Base-by-base conservation (phyloP, 2,797 vertebrate genomes). In the Gymnoscopelus microlampas region DNA sequence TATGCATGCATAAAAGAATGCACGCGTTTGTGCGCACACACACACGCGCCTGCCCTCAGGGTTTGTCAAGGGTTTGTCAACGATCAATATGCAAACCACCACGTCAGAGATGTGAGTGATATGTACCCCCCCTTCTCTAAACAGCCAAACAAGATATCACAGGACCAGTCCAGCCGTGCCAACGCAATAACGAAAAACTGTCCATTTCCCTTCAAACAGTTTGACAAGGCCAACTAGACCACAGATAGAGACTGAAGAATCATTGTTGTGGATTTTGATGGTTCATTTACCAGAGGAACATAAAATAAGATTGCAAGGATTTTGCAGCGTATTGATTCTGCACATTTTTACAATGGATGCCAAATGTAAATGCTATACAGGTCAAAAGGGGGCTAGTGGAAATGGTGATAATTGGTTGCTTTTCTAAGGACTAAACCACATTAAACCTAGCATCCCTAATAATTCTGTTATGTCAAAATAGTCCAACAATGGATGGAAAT, bases 171-270 rank as follows among this genome's bases (percentile, higher is more conserved):
- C 32, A 57, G 23, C 10, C 0, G 24, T 23, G 63, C 39, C 14
- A 68, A 13, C 59, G 55, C 49, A 68, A 13, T 48, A 32, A 61
- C 50, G 59, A 76, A 68, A 76, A 53, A 29, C 64, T 72, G 60
- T 60, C 35, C 49, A 19, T 1, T 15, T 9, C 19, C 49, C 23
- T 19, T 54, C 26, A 74, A 71, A 82, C 68, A 71, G 68, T 81
- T 44, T 72, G 76, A 79, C 66, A 54, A 14, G 12, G 29, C 26
- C 2, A 62, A 58, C 12, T 47, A 6, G 39, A 44, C 39, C 5
- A 35, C 39, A 44, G 56, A 51, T 10, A 8, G 29, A 35, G 2
- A 61, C 59, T 54, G 51, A 13, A 24, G 26, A 11, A 49, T 65
- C 24, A 11, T 29, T 39, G 60, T 49, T 14, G 12, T 11, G 5